Evolutionary conservation across 2,888 invertebrate genomes (phyloP).

Genomic region (Amphipyra tragopoginis): DNA sequence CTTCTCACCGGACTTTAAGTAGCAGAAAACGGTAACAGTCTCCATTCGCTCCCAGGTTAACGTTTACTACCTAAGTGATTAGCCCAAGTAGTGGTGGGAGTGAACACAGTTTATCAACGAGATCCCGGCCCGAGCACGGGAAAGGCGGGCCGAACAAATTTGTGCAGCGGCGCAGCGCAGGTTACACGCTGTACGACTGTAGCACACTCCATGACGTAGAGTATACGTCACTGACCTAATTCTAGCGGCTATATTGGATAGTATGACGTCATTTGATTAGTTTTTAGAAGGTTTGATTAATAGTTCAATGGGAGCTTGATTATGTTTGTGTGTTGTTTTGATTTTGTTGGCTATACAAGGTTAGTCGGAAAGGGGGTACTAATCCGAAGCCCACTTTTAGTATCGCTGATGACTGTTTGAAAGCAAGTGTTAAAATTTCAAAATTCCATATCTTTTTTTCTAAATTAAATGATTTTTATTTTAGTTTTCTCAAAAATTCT

Average conservation of each 20-base stretch:
- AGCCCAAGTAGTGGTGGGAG: slow-evolving; percentile 36
- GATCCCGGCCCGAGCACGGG: slow-evolving; percentile 50
- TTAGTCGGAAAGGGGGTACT: no score
- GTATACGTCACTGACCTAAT: slow-evolving; percentile 25
- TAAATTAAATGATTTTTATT: no score
- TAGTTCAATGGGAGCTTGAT: background rate
- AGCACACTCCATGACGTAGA: slow-evolving; percentile 16
- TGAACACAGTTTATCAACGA: slow-evolving; percentile 40
- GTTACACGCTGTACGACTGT: slow-evolving; percentile 33
- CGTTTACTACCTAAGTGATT: slow-evolving; percentile 26
- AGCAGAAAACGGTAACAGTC: background rate
- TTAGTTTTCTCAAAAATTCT: no score
- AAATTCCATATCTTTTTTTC: no score
- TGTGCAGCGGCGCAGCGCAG: slow-evolving; percentile 40
- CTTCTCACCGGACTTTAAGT: background rate
- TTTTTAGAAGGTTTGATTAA: background rate
- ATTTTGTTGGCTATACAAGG: background rate
- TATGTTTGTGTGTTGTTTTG: no score
- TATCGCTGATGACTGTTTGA: no score
- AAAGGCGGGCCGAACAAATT: slow-evolving; percentile 59
- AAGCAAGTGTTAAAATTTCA: no score
- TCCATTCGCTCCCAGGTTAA: background rate
- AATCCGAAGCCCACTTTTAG: no score
- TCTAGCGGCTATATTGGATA: slow-evolving; percentile 1
- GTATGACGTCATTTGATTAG: background rate